Conservation (phyloP, 1,140 invertebrate genomes). For the Triops longicaudatus region DNA sequence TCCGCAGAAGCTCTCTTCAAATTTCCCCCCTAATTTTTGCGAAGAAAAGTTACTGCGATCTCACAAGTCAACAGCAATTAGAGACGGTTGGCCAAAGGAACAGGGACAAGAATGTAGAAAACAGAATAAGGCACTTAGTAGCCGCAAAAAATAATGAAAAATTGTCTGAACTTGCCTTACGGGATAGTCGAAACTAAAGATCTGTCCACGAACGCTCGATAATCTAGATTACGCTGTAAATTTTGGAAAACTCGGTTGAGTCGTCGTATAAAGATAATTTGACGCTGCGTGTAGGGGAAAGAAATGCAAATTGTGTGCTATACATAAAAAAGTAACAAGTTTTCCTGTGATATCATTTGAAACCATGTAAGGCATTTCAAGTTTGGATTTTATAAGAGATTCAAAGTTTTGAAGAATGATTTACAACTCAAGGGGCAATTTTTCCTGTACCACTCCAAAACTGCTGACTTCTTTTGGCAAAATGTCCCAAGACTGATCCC, state of each 20-base stretch:
- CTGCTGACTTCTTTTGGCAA: neutral
- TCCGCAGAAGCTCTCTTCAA: neutral
- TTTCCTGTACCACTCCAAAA: neutral
- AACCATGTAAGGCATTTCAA: neutral
- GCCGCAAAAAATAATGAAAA: neutral
- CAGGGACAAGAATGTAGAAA: neutral
- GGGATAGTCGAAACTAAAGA: neutral
- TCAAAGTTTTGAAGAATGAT: neutral
- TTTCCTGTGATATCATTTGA: constrained; percentile 10
- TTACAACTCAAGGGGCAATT: neutral
- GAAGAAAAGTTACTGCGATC: constrained; percentile 15
- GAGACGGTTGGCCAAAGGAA: neutral
- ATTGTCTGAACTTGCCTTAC: neutral
- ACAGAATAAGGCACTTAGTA: neutral
- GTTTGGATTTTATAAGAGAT: neutral
- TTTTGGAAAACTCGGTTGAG: too few species aligned
- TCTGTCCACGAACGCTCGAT: neutral
- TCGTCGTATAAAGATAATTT: neutral
- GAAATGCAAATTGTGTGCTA: neutral
- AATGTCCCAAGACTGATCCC: constrained; percentile 10
- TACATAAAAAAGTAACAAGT: constrained; percentile 9
- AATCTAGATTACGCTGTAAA: too few species aligned
- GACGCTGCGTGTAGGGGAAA: neutral
- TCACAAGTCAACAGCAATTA: constrained; percentile 8
- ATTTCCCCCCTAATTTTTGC: neutral